These are phyloP conservation scores for Drosophila picticornis DNA, from an alignment of 2,888 invertebrate species.

Conservation along the genomic window DNA sequence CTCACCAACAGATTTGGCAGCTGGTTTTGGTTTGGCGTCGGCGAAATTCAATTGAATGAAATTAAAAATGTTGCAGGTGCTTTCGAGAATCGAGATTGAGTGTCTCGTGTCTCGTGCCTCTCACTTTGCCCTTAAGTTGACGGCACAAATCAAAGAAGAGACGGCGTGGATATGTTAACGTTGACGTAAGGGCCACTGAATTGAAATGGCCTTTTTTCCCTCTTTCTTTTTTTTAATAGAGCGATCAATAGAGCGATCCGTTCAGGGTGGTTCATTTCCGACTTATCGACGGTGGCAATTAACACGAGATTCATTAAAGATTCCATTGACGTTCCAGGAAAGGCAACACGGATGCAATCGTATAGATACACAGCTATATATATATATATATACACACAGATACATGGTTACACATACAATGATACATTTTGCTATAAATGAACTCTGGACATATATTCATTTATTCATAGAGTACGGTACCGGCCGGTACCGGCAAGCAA, in stretches of 20 bases:
- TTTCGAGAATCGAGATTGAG: constrained; percentile 45
- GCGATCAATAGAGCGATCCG: constrained; percentile 10
- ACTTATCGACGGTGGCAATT: constrained; percentile 25
- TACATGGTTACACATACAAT: neutral
- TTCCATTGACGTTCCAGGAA: constrained; percentile 49
- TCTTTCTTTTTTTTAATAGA: neutral
- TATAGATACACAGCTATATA: no score
- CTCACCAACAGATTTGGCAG: constrained; percentile 1
- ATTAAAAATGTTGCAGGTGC: constrained; percentile 64
- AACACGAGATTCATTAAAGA: constrained; percentile 28
- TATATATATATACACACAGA: neutral
- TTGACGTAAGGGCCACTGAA: constrained; percentile 71
- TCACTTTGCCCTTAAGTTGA: constrained; percentile 35
- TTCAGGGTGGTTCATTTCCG: constrained; percentile 2
- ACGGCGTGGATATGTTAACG: neutral
- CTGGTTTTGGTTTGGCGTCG: constrained; percentile 51
- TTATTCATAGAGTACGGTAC: constrained; percentile 61
- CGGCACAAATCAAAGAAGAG: constrained; percentile 61
- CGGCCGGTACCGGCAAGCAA: constrained; percentile 43
- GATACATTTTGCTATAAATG: constrained; percentile 26
- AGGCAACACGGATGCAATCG: constrained; percentile 66
- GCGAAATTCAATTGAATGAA: constrained; percentile 63
- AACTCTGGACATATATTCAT: constrained; percentile 23
- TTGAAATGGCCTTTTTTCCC: constrained; percentile 62
- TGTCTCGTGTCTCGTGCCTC: constrained; percentile 56